Base-by-base conservation (phyloP, 2,888 invertebrate species). In the Erpobdella octoculata region DNA sequence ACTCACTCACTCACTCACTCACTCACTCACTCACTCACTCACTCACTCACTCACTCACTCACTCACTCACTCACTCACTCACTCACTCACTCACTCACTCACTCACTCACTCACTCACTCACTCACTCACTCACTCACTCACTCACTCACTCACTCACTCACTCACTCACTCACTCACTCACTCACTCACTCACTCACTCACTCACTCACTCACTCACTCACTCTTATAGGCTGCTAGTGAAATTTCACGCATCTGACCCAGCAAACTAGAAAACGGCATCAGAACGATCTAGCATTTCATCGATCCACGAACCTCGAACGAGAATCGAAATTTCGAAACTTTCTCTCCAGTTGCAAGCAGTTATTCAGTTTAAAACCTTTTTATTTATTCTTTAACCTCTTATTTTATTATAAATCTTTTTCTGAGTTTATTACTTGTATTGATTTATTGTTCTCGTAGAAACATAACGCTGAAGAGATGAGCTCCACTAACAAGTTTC, bases 181-280 rank as follows among this genome's bases (percentile, higher is more conserved):
- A n/a, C n/a, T 41, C 46, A n/a, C n/a, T 41, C 46, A n/a, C n/a
- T 41, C 46, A n/a, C n/a, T 41, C 46, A n/a, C n/a, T 41, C 46
- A 41, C n/a, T 41, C 46, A 41, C n/a, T 41, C 46, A 41, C n/a
- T 41, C 46, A 12, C n/a, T 41, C 46, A 41, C n/a, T 41, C 46
- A 41, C n/a, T 41, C 46, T n/a, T 41, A 15, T n/a, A 41, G 12
- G 12, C 46, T n/a, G 12, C 46, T 41, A 41, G 12, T 41, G 46
- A 41, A 15, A 12, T 41, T 41, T 41, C n/a, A n/a, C n/a, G n/a
- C n/a, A 12, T 15, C 46, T 41, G 12, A 41, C 46, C n/a, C 46
- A 41, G 46, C 46, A 41, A 15, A 12, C 46, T 12, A 12, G 12
- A n/a, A n/a, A 41, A 41, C 12, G 46, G 12, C 46, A 41, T 41